Base-by-base conservation (phyloP, 2,113 vertebrate genomes). In the Heloderma charlesbogerti region DNA sequence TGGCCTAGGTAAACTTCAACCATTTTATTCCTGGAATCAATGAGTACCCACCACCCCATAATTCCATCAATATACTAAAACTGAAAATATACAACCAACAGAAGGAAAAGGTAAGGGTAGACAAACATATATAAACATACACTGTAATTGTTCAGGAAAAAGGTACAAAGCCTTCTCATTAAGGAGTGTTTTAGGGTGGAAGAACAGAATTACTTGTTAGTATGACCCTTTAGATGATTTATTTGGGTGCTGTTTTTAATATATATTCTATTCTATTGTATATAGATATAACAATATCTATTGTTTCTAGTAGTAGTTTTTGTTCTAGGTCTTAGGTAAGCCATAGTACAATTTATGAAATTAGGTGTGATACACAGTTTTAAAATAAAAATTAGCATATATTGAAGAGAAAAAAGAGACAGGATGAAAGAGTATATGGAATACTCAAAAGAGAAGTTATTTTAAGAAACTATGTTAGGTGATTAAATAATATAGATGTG, bases 371-470 rank as follows among this genome's bases (percentile, higher is more conserved):
- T 20, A 54, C 22, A 45, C 18, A 74, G 8, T 43, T 60, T 75
- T 43, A 22, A 84, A 75, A 89, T 75, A 85, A 54, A 57, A 40
- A 71, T 37, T 54, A 40, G 54, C 7, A 31, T 25, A 27, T 13
- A 90, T 75, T 12, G 37, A 90, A 91, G 79, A 91, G 91, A 77
- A 51, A 69, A 77, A 84, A 90, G 91, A 15, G 43, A 8, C 13
- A 40, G 34, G 16, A 45, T 20, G 40, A 60, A 80, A 43, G 20
- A 77, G 29, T 92, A 92, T 89, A 93, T 79, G 91, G 90, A 91
- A 91, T 9, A 5, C 13, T 51, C 79, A 12, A 34, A 4, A 0
- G 54, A 82, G 69, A 86, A 92, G 83, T 77, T 90, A 91, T n/a
- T 43, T 31, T 18, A 80, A 93, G 12, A 86, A 51, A 66, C 4